A percentile compares a stretch with the other conserved stretches of the same genome.
phyloP scores from a whole-genome alignment of 2,888 invertebrate genomes.

The Tryphoninae sp. region DNA sequence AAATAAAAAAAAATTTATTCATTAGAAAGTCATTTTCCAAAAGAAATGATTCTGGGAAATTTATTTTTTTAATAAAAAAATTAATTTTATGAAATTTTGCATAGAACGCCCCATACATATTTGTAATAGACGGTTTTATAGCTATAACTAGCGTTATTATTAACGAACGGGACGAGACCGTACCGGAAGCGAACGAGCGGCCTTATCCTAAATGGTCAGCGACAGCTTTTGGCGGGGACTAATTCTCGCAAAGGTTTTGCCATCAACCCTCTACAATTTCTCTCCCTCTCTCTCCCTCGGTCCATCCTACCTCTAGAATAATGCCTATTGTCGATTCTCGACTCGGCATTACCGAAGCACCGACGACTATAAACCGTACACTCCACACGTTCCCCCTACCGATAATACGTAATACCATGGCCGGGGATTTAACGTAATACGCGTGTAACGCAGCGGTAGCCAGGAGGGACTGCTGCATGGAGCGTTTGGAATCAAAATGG shows the following conservation, averaged over 20 bases:
- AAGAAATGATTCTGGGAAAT: no score
- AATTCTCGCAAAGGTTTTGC: constrained; percentile 61
- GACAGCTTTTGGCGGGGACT: constrained; percentile 63
- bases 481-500: constrained; percentile 38
- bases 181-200: constrained; percentile 56
- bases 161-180: constrained; percentile 27
- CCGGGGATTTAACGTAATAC: constrained; percentile 58
- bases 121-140: constrained; percentile 6
- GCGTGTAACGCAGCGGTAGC: constrained; percentile 42
- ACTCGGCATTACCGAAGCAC: constrained; percentile 39
- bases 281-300: constrained; percentile 32
- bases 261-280: constrained; percentile 43
- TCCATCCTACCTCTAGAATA: constrained; percentile 25
- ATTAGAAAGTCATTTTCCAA: no score
- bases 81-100: background rate
- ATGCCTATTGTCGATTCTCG: constrained; percentile 51
- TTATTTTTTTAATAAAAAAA: background rate
- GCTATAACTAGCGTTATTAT: constrained; percentile 13
- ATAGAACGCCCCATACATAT: background rate
- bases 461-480: constrained; percentile 56
- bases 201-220: constrained; percentile 67
- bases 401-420: constrained; percentile 56
- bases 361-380: constrained; percentile 44
- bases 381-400: constrained; percentile 11
- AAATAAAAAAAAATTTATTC: no score